Conservation (phyloP, 2,888 invertebrate genomes). For the Trichopoda pennipes region DNA sequence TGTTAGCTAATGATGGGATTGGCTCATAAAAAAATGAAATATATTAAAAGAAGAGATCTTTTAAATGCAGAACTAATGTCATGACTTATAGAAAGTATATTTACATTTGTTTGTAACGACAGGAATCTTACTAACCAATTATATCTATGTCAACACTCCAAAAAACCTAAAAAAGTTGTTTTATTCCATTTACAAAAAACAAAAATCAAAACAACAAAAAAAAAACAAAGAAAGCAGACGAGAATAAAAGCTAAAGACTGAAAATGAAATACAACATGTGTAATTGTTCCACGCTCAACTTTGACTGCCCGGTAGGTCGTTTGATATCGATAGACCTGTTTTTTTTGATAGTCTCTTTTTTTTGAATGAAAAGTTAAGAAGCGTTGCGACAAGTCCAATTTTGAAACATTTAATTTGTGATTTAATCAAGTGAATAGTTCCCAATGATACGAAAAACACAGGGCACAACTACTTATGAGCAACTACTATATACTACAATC, state of each 20-base stretch:
- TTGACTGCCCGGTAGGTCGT: not conserved
- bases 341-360: too few species aligned
- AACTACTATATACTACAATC: too few species aligned
- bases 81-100: too few species aligned
- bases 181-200: constrained; percentile 14
- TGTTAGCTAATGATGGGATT: too few species aligned
- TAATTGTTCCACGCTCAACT: constrained; percentile 10
- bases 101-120: not conserved
- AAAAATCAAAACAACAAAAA: too few species aligned
- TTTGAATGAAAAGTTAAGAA: too few species aligned
- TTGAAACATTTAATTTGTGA: not conserved
- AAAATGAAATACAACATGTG: constrained; percentile 48
- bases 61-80: too few species aligned
- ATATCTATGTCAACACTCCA: constrained; percentile 11
- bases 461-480: not conserved
- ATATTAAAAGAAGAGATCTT: too few species aligned
- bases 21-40: too few species aligned
- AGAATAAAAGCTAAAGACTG: constrained; percentile 8
- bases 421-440: too few species aligned
- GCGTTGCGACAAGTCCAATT: too few species aligned
- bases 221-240: not conserved
- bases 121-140: constrained; percentile 8
- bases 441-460: not conserved
- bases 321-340: not conserved
- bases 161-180: constrained; percentile 7